A percentile compares a stretch with the other conserved stretches of the same genome.
phyloP scores from a whole-genome alignment of 1,140 invertebrate species.

The Thalassaphorura encarpata region DNA sequence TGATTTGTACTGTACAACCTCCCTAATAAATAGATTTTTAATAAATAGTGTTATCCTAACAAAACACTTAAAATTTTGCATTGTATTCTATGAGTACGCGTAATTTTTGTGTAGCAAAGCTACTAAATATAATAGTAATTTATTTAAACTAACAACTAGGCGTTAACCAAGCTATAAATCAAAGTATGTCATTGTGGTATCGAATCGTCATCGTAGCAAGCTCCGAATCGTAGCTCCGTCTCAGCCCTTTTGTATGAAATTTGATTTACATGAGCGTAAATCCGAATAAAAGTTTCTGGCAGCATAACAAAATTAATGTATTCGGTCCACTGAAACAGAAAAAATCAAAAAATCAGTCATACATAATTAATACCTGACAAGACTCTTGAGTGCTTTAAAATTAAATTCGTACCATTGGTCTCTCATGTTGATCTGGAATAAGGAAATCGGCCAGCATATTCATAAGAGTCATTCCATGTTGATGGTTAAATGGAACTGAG shows the following conservation, averaged over 20 bases:
- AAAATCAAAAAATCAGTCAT: background rate
- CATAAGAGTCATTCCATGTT: constrained; percentile 11
- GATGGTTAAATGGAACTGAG: constrained; percentile 15
- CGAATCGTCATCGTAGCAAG: constrained; percentile 13
- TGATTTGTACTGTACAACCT: too few relatives aligned
- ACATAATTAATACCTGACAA: too few relatives aligned
- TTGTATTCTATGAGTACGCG: too few relatives aligned
- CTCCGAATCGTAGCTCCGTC: constrained; percentile 20
- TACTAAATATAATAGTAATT: too few relatives aligned
- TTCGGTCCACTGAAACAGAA: constrained; percentile 16
- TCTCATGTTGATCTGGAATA: constrained; percentile 2
- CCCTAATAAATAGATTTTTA: too few relatives aligned
- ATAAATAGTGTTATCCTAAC: too few relatives aligned
- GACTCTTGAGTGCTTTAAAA: background rate
- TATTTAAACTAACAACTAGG: too few relatives aligned
- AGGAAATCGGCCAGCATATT: constrained; percentile 8
- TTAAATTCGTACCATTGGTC: constrained; percentile 3
- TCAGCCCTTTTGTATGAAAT: constrained; percentile 15
- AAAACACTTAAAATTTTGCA: too few relatives aligned
- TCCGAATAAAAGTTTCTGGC: constrained; percentile 26
- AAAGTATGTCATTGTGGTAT: too few relatives aligned
- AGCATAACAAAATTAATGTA: constrained; percentile 24
- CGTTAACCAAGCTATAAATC: too few relatives aligned
- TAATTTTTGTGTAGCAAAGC: too few relatives aligned
- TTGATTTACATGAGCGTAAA: constrained; percentile 19